These are phyloP conservation scores for Drosophila willistoni DNA, from an alignment of 1,140 invertebrate genomes.

Conservation along the genomic window DNA sequence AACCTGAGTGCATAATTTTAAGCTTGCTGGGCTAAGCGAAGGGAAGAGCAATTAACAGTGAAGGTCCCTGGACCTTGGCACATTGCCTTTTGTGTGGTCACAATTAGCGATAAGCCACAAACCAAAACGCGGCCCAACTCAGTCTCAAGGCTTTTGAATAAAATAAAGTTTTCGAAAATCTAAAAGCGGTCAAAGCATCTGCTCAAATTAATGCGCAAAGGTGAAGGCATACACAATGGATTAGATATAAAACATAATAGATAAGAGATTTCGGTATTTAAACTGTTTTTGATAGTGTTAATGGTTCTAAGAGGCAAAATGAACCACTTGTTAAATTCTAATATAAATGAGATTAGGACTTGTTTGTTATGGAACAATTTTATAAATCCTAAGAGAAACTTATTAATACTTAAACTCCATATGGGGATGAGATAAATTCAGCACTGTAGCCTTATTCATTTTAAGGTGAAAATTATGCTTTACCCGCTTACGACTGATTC, in stretches of 20 bases:
- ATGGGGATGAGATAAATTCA: too few relatives aligned
- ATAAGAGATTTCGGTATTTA: not conserved
- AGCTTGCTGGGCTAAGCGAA: constrained; percentile 4
- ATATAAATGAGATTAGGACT: too few relatives aligned
- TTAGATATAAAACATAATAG: not conserved
- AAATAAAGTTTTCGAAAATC: constrained; percentile 11
- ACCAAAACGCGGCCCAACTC: constrained; percentile 22
- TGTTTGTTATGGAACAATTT: too few relatives aligned
- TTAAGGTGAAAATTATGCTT: too few relatives aligned
- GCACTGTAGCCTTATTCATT: too few relatives aligned
- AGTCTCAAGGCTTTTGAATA: constrained; percentile 13
- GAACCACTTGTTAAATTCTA: too few relatives aligned
- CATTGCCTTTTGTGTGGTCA: constrained; percentile 37
- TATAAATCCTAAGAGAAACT: too few relatives aligned
- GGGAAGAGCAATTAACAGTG: constrained; percentile 65
- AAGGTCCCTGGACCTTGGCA: constrained; percentile 61
- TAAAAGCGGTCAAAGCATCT: constrained; percentile 51
- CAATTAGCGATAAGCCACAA: constrained; percentile 74
- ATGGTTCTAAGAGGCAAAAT: not conserved
- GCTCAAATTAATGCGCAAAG: constrained; percentile 59
- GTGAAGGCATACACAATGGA: not conserved
- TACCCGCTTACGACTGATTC: too few relatives aligned
- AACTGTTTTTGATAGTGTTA: not conserved
- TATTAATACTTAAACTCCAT: too few relatives aligned
- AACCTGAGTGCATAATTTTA: constrained; percentile 24